Percentiles rank a stretch among this genome's conserved stretches.
These are phyloP conservation scores for Apodemia mormo DNA, from an alignment of 2,888 invertebrate genomes.

Conservation along the genomic window DNA sequence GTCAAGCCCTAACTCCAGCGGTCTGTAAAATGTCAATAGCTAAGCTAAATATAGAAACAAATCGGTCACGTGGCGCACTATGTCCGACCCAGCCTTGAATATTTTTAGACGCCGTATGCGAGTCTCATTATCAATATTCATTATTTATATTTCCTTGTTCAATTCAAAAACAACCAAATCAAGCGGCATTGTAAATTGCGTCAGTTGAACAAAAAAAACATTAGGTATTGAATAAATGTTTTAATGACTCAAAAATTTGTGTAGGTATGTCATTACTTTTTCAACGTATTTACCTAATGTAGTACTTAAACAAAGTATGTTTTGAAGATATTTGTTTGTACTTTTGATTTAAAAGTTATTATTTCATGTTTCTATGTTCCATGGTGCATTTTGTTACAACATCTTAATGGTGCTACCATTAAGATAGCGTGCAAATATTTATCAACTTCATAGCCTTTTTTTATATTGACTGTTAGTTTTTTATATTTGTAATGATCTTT, in stretches of 20 bases:
- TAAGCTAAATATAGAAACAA: constrained; percentile 43
- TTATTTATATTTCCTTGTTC: constrained; percentile 19
- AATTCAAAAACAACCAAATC: background rate
- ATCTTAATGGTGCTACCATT: too few relatives aligned
- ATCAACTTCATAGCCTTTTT: too few relatives aligned
- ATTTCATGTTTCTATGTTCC: too few relatives aligned
- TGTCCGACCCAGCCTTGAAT: constrained; percentile 43
- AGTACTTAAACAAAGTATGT: background rate
- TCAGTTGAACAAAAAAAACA: background rate
- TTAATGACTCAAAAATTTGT: background rate
- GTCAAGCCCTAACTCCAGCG: constrained; percentile 58
- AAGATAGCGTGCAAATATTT: too few relatives aligned
- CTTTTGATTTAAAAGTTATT: background rate
- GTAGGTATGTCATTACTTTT: background rate
- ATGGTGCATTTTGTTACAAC: too few relatives aligned
- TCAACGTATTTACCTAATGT: constrained; percentile 21
- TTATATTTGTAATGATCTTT: background rate
- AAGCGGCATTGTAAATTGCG: background rate
- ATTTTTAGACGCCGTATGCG: constrained; percentile 40
- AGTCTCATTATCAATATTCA: constrained; percentile 30
- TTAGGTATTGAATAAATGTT: background rate
- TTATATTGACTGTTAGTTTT: too few relatives aligned
- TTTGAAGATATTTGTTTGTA: background rate
- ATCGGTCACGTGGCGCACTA: constrained; percentile 46
- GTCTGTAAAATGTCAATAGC: constrained; percentile 44